Base-by-base conservation (phyloP, 2,797 vertebrate species). In the Kryptopterus vitreolus region DNA sequence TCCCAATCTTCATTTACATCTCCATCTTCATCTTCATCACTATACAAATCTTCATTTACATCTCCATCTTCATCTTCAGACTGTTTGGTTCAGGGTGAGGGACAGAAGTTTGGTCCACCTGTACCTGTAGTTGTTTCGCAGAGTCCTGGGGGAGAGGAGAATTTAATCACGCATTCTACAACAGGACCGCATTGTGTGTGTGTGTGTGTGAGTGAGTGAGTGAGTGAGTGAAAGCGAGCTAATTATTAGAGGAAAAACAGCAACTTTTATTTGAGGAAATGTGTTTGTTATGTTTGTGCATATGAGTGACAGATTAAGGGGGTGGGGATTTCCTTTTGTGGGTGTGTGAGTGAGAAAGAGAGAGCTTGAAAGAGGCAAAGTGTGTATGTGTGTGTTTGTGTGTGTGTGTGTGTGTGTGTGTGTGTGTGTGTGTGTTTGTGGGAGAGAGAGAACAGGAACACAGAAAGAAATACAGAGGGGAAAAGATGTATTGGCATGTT, bases 11-110 rank as follows among this genome's bases (percentile, higher is more conserved):
- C n/a, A n/a, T n/a, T n/a, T n/a, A n/a, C 10, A 5, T 9, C 38
- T 9, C 38, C 3, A 43, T 43, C 38, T 43, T 9, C 38, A 43
- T 43, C 38, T n/a, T n/a, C n/a, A n/a, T n/a, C n/a, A n/a, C n/a
- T n/a, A n/a, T n/a, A n/a, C n/a, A n/a, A n/a, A 72, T 82, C 68
- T 82, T 79, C 62, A 38, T 59, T 74, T 86, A 68, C 72, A 35
- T 63, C 68, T 84, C 76, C 69, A 69, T 83, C 66, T 74, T 50
- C 58, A 63, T 58, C 22, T 33, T 24, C 81, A 48, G 70, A 31
- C 55, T 69, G 76, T 46, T 78, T 15, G 2, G 24, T 71, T n/a
- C 43, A 33, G 33, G 22, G 22, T 65, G 58, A 57, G 7, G 22
- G 24, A 58, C 35, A 57, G 33, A 31, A 73, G 52, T 18, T 20